Percentiles rank a stretch among this genome's conserved stretches.
Conservation (phyloP, 2,888 invertebrate genomes). For the Micoletzkya japonica region DNA sequence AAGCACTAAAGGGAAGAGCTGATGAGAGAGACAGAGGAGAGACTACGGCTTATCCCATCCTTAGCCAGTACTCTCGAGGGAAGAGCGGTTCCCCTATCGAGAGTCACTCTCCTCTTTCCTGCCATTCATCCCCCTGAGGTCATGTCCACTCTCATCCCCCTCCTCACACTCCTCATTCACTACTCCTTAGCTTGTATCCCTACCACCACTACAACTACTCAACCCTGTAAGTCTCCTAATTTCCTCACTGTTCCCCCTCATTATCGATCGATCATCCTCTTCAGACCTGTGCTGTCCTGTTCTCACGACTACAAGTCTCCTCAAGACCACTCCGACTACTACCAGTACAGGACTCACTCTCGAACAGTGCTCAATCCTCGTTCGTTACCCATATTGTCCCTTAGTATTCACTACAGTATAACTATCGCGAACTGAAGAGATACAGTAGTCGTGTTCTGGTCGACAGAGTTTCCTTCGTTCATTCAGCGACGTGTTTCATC, state of each 20-base stretch:
- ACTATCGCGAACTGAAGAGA: not conserved
- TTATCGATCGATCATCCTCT: not conserved
- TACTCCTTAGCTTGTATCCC: constrained; percentile 8
- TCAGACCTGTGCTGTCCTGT: constrained; percentile 23
- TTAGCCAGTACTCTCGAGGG: no score
- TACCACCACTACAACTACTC: not conserved
- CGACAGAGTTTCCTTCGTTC: not conserved
- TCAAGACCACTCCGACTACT: not conserved
- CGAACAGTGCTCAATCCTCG: constrained; percentile 25
- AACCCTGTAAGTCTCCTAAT: constrained; percentile 6
- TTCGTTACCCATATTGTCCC: not conserved
- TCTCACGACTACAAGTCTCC: constrained; percentile 9
- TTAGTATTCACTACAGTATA: not conserved
- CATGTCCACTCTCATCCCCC: constrained; percentile 13
- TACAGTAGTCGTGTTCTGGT: not conserved
- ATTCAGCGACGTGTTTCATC: constrained; percentile 23
- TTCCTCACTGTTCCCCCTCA: not conserved
- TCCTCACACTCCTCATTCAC: not conserved
- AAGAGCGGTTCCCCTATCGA: no score
- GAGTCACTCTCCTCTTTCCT: no score
- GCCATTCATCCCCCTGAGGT: not conserved
- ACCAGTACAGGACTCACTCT: not conserved
- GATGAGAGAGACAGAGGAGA: not conserved
- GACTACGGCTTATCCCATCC: no score
- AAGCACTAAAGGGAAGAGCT: not conserved